These are phyloP conservation scores for Drosophila santomea DNA, from an alignment of 1,140 invertebrate genomes.

Conservation along the genomic window DNA sequence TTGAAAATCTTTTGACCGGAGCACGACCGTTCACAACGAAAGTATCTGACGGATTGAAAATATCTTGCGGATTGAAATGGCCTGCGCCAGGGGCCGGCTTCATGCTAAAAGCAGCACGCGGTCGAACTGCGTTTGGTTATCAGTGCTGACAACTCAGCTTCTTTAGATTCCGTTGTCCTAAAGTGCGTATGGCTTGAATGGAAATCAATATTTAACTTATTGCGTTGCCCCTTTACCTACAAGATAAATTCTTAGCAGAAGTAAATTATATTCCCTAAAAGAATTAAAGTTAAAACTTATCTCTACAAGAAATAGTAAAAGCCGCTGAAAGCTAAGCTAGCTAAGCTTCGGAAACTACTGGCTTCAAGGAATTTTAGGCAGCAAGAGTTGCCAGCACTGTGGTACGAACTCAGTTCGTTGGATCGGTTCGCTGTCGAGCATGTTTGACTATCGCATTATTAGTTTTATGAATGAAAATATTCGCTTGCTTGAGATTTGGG, in stretches of 20 bases:
- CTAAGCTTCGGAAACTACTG: background rate
- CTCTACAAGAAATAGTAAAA: too few relatives aligned
- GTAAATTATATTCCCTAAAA: too few relatives aligned
- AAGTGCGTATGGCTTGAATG: background rate
- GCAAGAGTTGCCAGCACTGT: background rate
- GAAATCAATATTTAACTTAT: too few relatives aligned
- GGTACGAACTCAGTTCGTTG: background rate
- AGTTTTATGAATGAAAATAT: conserved; percentile 60
- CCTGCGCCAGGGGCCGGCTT: conserved; percentile 43
- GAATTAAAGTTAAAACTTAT: too few relatives aligned
- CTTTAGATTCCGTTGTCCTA: background rate
- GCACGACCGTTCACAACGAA: conserved; percentile 54
- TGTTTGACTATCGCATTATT: conserved; percentile 35
- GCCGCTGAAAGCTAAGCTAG: too few relatives aligned
- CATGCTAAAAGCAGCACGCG: conserved; percentile 75
- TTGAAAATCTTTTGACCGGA: conserved; percentile 42
- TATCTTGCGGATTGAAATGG: conserved; percentile 17
- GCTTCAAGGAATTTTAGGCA: background rate
- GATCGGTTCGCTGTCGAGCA: conserved; percentile 35
- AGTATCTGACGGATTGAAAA: conserved; percentile 54
- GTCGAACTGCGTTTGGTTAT: conserved; percentile 54
- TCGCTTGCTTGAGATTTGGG: background rate
- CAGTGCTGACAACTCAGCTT: conserved; percentile 4
- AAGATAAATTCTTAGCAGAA: too few relatives aligned
- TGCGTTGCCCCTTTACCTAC: too few relatives aligned